These are phyloP conservation scores for Drosophila busckii DNA, from an alignment of 1,140 invertebrate species.

Conservation along the genomic window DNA sequence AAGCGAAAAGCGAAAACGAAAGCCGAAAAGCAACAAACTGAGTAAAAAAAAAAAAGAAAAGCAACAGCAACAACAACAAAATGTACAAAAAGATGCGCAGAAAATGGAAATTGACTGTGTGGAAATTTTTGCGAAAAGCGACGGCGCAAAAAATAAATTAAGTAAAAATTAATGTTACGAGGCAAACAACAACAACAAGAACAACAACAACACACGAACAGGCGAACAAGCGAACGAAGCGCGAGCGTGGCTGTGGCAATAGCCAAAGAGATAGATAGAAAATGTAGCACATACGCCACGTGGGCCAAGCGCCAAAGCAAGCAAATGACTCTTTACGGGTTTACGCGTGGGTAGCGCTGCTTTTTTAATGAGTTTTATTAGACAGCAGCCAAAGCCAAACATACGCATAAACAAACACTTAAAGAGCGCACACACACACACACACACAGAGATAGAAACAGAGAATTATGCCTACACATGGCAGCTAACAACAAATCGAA, in stretches of 20 bases:
- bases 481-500: conserved; percentile 48
- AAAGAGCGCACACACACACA: conserved; percentile 52
- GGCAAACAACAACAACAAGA: conserved; percentile 27
- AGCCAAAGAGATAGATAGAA: conserved; percentile 7
- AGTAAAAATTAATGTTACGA: conserved; percentile 74
- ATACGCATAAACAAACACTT: conserved; percentile 74
- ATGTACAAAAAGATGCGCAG: conserved; percentile 28
- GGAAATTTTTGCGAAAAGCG: conserved; percentile 55
- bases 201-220: conserved; percentile 1
- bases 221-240: neutral
- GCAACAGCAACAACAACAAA: neutral
- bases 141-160: conserved; percentile 77
- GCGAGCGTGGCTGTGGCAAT: conserved; percentile 1
- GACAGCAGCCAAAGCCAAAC: conserved; percentile 30
- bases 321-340: conserved; percentile 1
- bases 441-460: conserved; percentile 1
- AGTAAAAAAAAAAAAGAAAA: neutral
- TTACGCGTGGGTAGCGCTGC: conserved; percentile 27
- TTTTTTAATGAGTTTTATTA: conserved; percentile 75
- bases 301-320: too few species aligned
- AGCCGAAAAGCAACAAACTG: conserved; percentile 30
- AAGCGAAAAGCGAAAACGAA: conserved; percentile 54
- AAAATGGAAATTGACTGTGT: conserved; percentile 44
- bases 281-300: conserved; percentile 33
- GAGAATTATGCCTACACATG: neutral